Base-by-base conservation (phyloP, 2,888 invertebrate species). In the Calliphora vomitoria region DNA sequence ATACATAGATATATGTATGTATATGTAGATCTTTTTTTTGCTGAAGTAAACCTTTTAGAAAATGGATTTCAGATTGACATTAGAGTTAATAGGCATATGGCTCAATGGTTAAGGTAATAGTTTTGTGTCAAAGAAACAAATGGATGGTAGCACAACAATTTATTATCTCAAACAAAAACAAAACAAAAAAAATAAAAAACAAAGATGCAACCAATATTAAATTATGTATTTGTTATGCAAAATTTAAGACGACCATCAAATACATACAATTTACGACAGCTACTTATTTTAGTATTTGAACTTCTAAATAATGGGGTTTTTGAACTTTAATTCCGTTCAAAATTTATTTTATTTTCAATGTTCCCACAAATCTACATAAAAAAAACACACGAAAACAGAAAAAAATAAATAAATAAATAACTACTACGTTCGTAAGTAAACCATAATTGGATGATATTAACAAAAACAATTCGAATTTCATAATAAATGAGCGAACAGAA, bases 41-140 rank as follows among this genome's bases (percentile, higher is more conserved):
- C n/a, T 18, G 25, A 55, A 62, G 60, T 50, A 69, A 85, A 81
- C 85, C 85, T 85, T 85, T 85, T 76, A 85, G 85, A 85, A 85
- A 85, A 85, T 85, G 80, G 85, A 85, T 85, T 85, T 81, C 55
- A 81, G 85, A 85, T 85, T 85, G 85, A 85, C 85, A 85, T 85
- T 85, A 85, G 85, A 85, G 75, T 85, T 85, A 85, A 85, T 85
- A 81, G 85, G 80, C 85, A 76, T 85, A 85, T 47, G 85, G 85
- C 85, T 81, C 55, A 85, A 80, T 81, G 85, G 85, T 69, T 85
- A 81, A 85, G 85, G 85, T 85, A 85, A 85, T 85, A 85, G 85
- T 85, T 81, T 81, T 81, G 60, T 85, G 75, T 85, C 85, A 85
- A 85, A 85, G 85, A 75, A 62, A 74, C 75, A 85, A 85, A 85